Evolutionary conservation across 2,113 vertebrate species (phyloP).

Genomic region (Zingel zingel): DNA sequence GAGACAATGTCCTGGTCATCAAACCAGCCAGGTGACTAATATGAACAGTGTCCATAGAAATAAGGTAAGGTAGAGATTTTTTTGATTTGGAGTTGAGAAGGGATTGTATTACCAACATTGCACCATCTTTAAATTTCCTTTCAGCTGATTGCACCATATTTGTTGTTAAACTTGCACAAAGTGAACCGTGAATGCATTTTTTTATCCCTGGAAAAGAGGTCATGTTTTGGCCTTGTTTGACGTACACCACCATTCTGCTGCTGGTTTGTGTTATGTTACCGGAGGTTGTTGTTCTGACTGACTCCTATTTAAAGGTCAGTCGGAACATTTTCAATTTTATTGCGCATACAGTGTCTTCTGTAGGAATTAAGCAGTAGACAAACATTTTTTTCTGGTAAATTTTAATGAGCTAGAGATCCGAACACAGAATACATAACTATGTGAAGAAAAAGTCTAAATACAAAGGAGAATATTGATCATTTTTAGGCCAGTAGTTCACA

Average conservation of each 20-base stretch:
- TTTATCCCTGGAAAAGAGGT: conserved; percentile 4
- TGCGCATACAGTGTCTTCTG: neutral
- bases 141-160: conserved; percentile 10
- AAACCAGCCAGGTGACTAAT: neutral
- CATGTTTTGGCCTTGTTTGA: conserved; percentile 18
- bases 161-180: neutral
- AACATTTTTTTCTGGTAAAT: neutral
- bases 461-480: neutral
- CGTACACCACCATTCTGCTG: neutral
- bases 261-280: neutral
- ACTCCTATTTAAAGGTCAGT: conserved; percentile 13
- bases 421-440: neutral
- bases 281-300: conserved; percentile 11
- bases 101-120: neutral
- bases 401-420: neutral
- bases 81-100: neutral
- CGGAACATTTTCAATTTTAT: neutral
- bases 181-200: conserved; percentile 16
- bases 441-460: neutral
- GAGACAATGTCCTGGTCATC: conserved; percentile 5
- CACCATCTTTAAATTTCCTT: neutral
- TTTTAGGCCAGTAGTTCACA: neutral
- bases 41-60: neutral
- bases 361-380: neutral
- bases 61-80: neutral